Percentiles rank a stretch among this genome's conserved stretches.
Evolutionary conservation across 92 coral and sea anemone genomes (phyloP).

Genomic region (Parazoanthus darwini): DNA sequence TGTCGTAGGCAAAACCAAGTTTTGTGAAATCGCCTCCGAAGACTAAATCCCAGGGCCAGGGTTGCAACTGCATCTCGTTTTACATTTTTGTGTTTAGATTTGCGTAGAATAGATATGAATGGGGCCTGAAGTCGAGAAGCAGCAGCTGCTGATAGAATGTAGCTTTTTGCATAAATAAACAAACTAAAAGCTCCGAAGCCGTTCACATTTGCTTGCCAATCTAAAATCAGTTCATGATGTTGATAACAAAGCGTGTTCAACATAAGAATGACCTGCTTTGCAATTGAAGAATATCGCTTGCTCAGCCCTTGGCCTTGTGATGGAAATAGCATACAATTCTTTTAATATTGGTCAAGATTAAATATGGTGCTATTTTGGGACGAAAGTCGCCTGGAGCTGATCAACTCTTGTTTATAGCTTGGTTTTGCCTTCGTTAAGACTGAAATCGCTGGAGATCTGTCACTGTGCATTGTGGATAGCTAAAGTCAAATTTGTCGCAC

Average conservation of each 20-base stretch:
- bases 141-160: conserved; percentile 23
- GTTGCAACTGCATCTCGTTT: not conserved
- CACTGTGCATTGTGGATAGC: not conserved
- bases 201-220: too few relatives aligned
- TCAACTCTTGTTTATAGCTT: not conserved
- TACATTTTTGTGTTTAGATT: conserved; percentile 5
- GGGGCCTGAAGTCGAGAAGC: not conserved
- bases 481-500: not conserved
- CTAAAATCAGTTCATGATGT: not conserved
- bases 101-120: not conserved
- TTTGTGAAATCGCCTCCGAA: not conserved
- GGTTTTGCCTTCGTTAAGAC: not conserved
- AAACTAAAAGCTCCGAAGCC: not conserved
- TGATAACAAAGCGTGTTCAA: not conserved
- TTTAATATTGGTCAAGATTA: conserved; percentile 2
- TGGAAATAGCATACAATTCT: conserved; percentile 10
- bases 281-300: conserved; percentile 13
- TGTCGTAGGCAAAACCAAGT: not conserved
- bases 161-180: not conserved
- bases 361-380: not conserved
- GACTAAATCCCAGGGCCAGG: not conserved
- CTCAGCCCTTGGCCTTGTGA: conserved; percentile 3
- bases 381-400: not conserved
- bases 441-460: not conserved
- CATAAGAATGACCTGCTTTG: not conserved